These are phyloP conservation scores for Dromiciops gliroides DNA, from an alignment of 2,113 vertebrate genomes.

Conservation along the genomic window DNA sequence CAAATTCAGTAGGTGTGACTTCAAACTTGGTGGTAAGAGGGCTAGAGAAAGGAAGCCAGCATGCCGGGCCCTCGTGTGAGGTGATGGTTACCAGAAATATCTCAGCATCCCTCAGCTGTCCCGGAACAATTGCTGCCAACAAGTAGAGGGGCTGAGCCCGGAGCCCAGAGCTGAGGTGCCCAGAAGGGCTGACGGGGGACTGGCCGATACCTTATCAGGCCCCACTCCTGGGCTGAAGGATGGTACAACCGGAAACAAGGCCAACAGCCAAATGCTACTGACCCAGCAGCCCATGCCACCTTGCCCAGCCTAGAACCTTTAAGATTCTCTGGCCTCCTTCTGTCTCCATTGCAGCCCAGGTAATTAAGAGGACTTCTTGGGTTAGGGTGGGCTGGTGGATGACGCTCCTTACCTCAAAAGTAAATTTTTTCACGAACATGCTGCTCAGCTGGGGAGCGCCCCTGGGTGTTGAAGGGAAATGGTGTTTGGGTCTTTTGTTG, in stretches of 20 bases:
- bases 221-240: conserved; percentile 75
- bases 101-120: conserved; percentile 88
- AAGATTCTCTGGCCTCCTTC: neutral
- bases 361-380: conserved; percentile 41
- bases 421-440: neutral
- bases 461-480: neutral
- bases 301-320: neutral
- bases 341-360: conserved; percentile 6
- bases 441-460: neutral
- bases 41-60: conserved; percentile 88
- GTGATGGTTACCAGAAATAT: conserved; percentile 98
- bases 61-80: conserved; percentile 95
- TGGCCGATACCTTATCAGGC: conserved; percentile 88
- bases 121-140: conserved; percentile 76
- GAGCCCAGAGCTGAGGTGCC: conserved; percentile 71
- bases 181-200: conserved; percentile 73
- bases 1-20: conserved; percentile 86
- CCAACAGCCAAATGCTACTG: conserved; percentile 70
- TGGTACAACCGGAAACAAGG: conserved; percentile 85
- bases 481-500: neutral
- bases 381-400: neutral
- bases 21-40: conserved; percentile 81
- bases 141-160: conserved; percentile 73
- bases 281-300: neutral
- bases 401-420: neutral